Conservation (phyloP, 2,888 invertebrate genomes). For the Metalampra italica region DNA sequence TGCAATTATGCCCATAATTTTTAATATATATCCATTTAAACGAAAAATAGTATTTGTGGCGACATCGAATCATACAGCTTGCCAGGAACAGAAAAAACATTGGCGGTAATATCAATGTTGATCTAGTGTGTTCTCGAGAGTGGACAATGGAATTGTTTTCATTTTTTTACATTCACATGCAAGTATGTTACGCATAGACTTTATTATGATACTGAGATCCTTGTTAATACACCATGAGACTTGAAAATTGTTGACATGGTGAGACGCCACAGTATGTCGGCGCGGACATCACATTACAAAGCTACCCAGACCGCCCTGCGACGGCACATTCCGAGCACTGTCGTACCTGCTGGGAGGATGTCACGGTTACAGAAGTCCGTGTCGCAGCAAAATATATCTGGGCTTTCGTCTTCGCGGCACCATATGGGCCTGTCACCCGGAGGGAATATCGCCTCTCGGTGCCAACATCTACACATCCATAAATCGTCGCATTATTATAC, state of each 20-base stretch:
- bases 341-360: constrained; percentile 48
- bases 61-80: background rate
- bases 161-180: background rate
- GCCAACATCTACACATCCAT: constrained; percentile 79
- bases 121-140: background rate
- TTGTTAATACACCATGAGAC: constrained; percentile 26
- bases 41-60: background rate
- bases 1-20: constrained; percentile 16
- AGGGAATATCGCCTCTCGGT: constrained; percentile 77
- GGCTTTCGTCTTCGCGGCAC: constrained; percentile 72
- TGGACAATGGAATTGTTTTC: background rate
- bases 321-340: constrained; percentile 44
- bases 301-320: constrained; percentile 47
- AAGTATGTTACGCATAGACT: background rate
- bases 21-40: background rate
- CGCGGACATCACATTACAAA: constrained; percentile 62
- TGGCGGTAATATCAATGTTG: background rate
- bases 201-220: background rate
- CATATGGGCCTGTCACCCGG: constrained; percentile 79
- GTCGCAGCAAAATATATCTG: constrained; percentile 80
- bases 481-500: constrained; percentile 51
- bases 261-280: constrained; percentile 23
- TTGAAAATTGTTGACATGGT: background rate
- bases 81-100: background rate
- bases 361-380: constrained; percentile 84